Evolutionary conservation across 2,888 invertebrate genomes (phyloP).

Genomic region (Microplitis deprimator): DNA sequence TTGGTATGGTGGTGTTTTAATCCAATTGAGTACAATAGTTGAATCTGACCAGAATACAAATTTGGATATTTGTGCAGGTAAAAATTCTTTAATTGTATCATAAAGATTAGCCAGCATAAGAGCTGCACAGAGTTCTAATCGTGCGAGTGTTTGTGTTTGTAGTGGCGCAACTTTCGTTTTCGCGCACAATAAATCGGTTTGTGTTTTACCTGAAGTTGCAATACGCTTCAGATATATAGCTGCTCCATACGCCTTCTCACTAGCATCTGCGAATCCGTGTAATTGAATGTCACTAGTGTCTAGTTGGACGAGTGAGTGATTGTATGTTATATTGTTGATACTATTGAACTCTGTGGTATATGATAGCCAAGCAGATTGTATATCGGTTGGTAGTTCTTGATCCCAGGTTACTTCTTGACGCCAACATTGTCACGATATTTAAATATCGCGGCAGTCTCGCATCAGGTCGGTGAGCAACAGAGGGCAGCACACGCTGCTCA

Average conservation of each 20-base stretch:
- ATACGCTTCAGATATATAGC: slow-evolving; percentile 47
- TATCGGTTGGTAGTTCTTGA: slow-evolving; percentile 29
- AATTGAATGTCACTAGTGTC: slow-evolving; percentile 26
- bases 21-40: slow-evolving; percentile 42
- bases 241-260: slow-evolving; percentile 52
- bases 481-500: no score
- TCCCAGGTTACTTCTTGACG: slow-evolving; percentile 34
- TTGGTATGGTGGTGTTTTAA: slow-evolving; percentile 35
- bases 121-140: slow-evolving; percentile 32
- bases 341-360: slow-evolving; percentile 23
- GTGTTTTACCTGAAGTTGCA: slow-evolving; percentile 49
- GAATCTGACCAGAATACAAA: slow-evolving; percentile 36
- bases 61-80: not conserved
- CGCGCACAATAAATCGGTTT: slow-evolving; percentile 44
- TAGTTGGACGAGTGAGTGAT: slow-evolving; percentile 33
- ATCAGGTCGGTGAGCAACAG: no score
- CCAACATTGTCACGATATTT: no score
- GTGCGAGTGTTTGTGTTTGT: slow-evolving; percentile 42
- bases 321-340: slow-evolving; percentile 25
- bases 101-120: slow-evolving; percentile 25
- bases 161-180: slow-evolving; percentile 42
- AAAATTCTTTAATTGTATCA: not conserved
- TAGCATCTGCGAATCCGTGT: slow-evolving; percentile 55
- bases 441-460: no score
- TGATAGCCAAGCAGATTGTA: slow-evolving; percentile 39